These are phyloP conservation scores for Cynopterus brachyotis DNA, from an alignment of 2,113 vertebrate genomes.

Conservation along the genomic window DNA sequence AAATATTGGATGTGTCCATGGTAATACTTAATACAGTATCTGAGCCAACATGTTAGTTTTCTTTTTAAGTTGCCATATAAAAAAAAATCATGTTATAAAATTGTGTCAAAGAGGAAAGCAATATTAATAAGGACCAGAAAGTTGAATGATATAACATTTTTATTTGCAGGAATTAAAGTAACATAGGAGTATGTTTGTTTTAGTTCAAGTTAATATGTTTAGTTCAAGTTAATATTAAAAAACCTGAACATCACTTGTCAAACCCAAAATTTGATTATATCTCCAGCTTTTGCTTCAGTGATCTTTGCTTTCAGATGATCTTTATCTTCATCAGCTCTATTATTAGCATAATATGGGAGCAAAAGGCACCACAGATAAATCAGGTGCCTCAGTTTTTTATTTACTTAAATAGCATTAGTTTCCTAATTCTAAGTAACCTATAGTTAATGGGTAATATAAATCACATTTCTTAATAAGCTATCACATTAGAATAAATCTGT, in stretches of 20 bases:
- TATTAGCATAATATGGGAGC: neutral
- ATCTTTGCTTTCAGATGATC: neutral
- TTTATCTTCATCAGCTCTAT: neutral
- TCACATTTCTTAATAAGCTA: neutral
- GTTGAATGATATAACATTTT: neutral
- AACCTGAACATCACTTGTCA: neutral
- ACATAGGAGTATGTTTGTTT: neutral
- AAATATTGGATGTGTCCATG: neutral
- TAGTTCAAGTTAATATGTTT: conserved; percentile 2
- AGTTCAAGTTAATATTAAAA: neutral
- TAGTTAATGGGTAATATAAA: neutral
- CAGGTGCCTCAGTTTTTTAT: neutral
- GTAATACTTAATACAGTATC: neutral
- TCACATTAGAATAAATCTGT: neutral
- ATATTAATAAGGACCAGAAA: neutral
- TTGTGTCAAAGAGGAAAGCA: conserved; percentile 2
- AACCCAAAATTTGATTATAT: neutral
- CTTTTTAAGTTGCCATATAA: neutral
- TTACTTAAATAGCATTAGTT: neutral
- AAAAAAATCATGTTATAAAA: neutral
- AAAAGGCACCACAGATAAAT: neutral
- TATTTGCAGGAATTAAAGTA: conserved; percentile 25
- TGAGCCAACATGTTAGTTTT: neutral
- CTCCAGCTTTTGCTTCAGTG: neutral
- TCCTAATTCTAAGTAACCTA: neutral